A percentile compares a stretch with the other conserved stretches of the same genome.
Conservation (phyloP, 2,113 vertebrate species). For the Octodon degus region DNA sequence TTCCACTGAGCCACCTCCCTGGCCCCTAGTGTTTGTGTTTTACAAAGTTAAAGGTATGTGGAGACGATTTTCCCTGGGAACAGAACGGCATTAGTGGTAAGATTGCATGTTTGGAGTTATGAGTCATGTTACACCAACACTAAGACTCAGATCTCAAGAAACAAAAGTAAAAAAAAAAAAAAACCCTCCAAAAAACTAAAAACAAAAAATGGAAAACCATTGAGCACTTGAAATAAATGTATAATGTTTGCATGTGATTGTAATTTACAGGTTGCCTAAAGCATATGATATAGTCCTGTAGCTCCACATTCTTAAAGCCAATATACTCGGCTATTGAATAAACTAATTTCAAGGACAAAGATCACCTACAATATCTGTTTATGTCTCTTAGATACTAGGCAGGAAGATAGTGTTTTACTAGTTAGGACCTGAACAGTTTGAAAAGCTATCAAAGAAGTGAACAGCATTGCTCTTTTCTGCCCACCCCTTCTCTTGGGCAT, state of each 20-base stretch:
- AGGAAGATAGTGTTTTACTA: background rate
- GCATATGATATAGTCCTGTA: background rate
- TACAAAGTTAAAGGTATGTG: background rate
- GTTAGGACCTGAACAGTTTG: background rate
- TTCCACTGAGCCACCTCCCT: no score
- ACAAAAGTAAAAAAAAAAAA: background rate
- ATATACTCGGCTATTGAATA: fast-evolving
- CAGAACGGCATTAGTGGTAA: background rate
- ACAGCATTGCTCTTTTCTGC: background rate
- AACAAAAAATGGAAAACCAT: no score
- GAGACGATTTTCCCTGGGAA: background rate
- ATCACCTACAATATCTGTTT: background rate
- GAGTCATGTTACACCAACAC: background rate
- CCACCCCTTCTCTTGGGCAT: background rate
- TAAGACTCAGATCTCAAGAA: background rate
- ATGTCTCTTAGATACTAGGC: background rate
- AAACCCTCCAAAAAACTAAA: no score
- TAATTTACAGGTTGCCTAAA: background rate
- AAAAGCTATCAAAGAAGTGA: fast-evolving
- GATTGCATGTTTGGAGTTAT: background rate
- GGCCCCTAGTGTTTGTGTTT: background rate
- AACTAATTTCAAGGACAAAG: background rate
- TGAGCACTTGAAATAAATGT: background rate
- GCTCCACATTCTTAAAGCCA: background rate
- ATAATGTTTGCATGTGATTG: background rate